phyloP scores from a whole-genome alignment of 30 jellyfish, hydroid and myxozoan genomes.

The Catostylus mosaicus region DNA sequence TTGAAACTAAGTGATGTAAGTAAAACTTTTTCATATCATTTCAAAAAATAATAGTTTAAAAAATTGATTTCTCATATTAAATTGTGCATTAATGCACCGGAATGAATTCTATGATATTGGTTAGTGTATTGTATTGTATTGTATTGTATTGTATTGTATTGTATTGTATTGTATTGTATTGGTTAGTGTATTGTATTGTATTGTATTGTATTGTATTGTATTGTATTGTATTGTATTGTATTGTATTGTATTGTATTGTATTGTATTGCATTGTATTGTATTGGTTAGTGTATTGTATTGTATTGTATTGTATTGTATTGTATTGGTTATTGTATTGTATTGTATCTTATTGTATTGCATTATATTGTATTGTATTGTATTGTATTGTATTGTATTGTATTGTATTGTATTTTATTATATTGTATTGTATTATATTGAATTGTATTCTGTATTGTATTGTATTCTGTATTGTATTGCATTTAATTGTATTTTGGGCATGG shows the following conservation, averaged over 20 bases:
- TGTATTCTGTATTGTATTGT: background rate
- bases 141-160: background rate
- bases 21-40: too few species aligned
- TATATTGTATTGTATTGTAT: background rate
- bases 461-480: background rate
- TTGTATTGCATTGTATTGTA: background rate
- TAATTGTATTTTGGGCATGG: background rate
- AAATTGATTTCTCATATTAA: too few species aligned
- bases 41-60: too few species aligned
- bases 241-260: background rate
- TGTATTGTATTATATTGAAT: background rate
- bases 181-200: background rate
- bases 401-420: too few species aligned
- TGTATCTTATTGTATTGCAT: too few species aligned
- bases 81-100: background rate
- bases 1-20: conserved; percentile 27
- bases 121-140: background rate
- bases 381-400: background rate
- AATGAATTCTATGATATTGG: background rate
- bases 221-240: background rate
- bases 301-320: too few species aligned
- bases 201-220: background rate
- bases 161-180: background rate
- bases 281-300: too few species aligned
- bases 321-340: too few species aligned